These are phyloP conservation scores for Lethenteron reissneri DNA, from an alignment of 2,113 vertebrate species.

Conservation along the genomic window DNA sequence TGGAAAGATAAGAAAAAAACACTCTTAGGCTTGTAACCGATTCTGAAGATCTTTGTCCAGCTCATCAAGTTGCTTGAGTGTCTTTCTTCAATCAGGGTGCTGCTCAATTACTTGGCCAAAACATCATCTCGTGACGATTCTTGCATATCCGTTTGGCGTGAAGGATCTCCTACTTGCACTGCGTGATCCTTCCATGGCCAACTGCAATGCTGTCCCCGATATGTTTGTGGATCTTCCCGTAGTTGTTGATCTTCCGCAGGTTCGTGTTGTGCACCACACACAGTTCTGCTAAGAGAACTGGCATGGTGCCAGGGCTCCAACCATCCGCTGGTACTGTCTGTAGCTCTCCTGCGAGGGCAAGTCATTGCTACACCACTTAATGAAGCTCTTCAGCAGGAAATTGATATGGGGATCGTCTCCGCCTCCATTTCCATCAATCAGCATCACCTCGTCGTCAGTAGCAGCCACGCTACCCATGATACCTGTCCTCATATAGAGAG, in stretches of 20 bases:
- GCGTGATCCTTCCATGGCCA: slow-evolving; percentile 82
- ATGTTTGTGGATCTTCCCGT: slow-evolving; percentile 72
- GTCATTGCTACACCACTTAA: slow-evolving; percentile 76
- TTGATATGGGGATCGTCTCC: slow-evolving; percentile 86
- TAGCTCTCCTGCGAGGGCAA: slow-evolving; percentile 27
- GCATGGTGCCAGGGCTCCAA: slow-evolving; percentile 67
- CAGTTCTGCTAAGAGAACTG: slow-evolving; percentile 94
- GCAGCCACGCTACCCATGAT: too few species aligned
- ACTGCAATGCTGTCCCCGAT: slow-evolving; percentile 76
- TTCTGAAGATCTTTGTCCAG: slow-evolving; percentile 86
- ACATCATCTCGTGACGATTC: slow-evolving; percentile 93
- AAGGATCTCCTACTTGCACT: slow-evolving; percentile 93
- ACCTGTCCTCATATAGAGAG: too few species aligned
- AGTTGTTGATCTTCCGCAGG: slow-evolving; percentile 92
- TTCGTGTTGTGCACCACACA: slow-evolving; percentile 92
- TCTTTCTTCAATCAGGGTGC: slow-evolving; percentile 85
- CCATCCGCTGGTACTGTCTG: slow-evolving; percentile 80
- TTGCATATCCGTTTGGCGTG: slow-evolving; percentile 90
- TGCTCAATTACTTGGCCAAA: slow-evolving; percentile 83
- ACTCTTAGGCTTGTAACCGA: slow-evolving; percentile 81
- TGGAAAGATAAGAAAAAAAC: slow-evolving; percentile 8
- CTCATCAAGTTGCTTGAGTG: slow-evolving; percentile 66
- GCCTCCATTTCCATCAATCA: slow-evolving; percentile 88
- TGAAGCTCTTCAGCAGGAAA: slow-evolving; percentile 73
- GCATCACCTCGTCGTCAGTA: slow-evolving; percentile 54